Conservation (phyloP, 2,113 vertebrate species). For the Zootoca vivipara region DNA sequence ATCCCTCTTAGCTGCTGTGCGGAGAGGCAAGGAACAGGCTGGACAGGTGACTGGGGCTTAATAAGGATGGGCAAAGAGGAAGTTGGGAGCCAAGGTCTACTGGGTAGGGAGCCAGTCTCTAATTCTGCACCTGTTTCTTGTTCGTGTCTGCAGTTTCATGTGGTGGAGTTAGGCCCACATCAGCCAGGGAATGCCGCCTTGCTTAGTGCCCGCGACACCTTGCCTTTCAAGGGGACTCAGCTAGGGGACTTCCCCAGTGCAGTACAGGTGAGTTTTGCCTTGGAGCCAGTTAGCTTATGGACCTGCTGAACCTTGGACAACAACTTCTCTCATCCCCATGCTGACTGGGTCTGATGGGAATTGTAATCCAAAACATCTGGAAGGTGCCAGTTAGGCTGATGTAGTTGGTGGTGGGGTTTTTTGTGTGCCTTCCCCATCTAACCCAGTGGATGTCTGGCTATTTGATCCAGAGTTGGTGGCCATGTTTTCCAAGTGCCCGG, state of each 20-base stretch:
- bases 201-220: not conserved
- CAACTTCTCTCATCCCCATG: not conserved
- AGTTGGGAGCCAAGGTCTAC: not conserved
- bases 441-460: not conserved
- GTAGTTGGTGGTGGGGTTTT: too few species aligned
- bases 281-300: too few species aligned
- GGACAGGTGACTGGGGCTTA: not conserved
- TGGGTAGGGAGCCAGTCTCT: not conserved
- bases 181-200: not conserved
- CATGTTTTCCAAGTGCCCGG: not conserved
- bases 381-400: not conserved
- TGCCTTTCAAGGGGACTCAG: not conserved
- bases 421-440: too few species aligned
- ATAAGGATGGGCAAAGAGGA: not conserved
- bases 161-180: not conserved
- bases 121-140: not conserved
- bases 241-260: not conserved
- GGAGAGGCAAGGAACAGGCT: not conserved
- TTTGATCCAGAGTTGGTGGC: too few species aligned
- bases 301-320: too few species aligned
- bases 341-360: too few species aligned
- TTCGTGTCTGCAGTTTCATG: not conserved
- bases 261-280: not conserved
- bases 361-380: not conserved
- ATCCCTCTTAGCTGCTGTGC: slow-evolving; percentile 1